Evolutionary conservation across 2,113 vertebrate species (phyloP), one percentile per base, ranked within the genome.

Genomic region (Sprattus sprattus): DNA sequence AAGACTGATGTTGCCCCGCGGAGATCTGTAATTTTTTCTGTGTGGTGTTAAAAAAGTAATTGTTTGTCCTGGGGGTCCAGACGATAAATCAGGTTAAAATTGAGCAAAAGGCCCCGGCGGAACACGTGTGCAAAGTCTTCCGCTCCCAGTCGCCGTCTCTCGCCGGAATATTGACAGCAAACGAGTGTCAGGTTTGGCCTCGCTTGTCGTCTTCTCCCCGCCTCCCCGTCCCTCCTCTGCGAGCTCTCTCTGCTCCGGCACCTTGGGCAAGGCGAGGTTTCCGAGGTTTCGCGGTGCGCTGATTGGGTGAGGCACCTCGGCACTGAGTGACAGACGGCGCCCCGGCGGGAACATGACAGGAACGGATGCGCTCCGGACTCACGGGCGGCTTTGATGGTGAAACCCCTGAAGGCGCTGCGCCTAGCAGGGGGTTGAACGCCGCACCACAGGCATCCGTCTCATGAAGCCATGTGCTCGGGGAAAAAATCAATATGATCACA

Each of bases 191-290:
- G 9, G 32, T 78, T 28, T 78, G 71, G 71, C 28, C 71, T 39
- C 32, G 2, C 25, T 10, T 71, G n/a, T 87, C 86, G 93, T 93
- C 91, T 93, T 93, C 91, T 89, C 91, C 90, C 93, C 92, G 92
- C 90, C 90, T 88, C 86, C 89, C 39, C 39, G 39, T 39, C 39
- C 90, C 89, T 91, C 64, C n/a, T 11, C 11, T 16, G 25, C 28
- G 71, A 32, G 71, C 88, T 92, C 89, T 89, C 89, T 83, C 85
- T 86, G 88, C 88, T 84, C 88, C 87, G 22, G 87, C 90, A 88
- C 89, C 89, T 81, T 18, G 46, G 25, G 86, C 87, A 89, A 94
- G 85, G 46, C 89, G 88, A 78, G 32, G 28, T 11, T 32, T 39
- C 39, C 39, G 39, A 39, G 39, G 39, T 39, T 3, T 0, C 60